These are phyloP conservation scores for Linyphia triangularis DNA, from an alignment of 2,888 invertebrate genomes.

Conservation along the genomic window DNA sequence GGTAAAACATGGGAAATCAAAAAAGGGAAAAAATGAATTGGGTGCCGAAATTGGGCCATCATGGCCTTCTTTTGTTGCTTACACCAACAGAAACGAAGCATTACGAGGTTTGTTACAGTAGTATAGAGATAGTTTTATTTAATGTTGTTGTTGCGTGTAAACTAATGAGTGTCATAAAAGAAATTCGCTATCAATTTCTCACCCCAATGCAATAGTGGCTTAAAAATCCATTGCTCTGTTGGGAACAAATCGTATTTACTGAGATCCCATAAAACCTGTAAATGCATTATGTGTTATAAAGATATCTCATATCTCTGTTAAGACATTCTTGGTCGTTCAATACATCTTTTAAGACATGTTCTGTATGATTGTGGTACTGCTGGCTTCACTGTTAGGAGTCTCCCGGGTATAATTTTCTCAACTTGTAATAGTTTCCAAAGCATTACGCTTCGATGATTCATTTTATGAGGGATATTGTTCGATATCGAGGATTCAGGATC, in stretches of 20 bases:
- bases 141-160: neutral
- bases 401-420: neutral
- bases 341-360: slow-evolving; percentile 1
- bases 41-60: neutral
- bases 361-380: neutral
- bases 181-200: slow-evolving; percentile 6
- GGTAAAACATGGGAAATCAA: neutral
- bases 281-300: slow-evolving; percentile 20
- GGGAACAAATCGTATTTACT: slow-evolving; percentile 22
- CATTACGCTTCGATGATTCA: slow-evolving; percentile 10
- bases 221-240: slow-evolving; percentile 23
- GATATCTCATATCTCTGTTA: slow-evolving; percentile 20
- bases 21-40: neutral
- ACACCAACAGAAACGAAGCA: neutral
- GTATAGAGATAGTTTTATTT: neutral
- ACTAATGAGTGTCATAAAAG: slow-evolving; percentile 13
- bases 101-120: neutral
- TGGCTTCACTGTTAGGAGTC: neutral
- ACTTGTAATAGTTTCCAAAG: slow-evolving; percentile 25
- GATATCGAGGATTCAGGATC: neutral
- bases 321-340: neutral
- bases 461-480: slow-evolving; percentile 1
- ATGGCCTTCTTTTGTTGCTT: neutral
- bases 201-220: neutral
- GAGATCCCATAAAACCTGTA: slow-evolving; percentile 52